Conservation (phyloP, 35 echinoderm and acorn worm species). For the Hemicentrotus pulcherrimus region DNA sequence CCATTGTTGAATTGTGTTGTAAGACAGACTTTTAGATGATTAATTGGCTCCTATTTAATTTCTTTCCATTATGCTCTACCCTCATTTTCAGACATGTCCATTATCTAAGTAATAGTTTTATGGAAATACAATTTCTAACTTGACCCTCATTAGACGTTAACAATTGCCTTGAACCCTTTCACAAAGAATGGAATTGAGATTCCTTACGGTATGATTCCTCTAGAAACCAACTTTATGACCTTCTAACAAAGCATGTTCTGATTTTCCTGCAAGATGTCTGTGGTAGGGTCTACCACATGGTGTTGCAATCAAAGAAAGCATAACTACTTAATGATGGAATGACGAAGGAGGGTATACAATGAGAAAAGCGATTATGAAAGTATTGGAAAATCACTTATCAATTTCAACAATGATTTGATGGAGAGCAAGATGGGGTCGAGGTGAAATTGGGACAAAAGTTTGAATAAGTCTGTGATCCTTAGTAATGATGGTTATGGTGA, state of each 20-base stretch:
- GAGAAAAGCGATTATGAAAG: neutral
- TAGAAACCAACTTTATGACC: neutral
- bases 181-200: neutral
- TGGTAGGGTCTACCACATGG: neutral
- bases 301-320: neutral
- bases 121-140: neutral
- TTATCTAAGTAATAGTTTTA: neutral
- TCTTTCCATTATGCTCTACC: neutral
- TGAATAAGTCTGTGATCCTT: neutral
- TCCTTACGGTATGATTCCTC: neutral
- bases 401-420: neutral
- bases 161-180: neutral
- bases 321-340: neutral
- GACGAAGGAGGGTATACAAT: neutral
- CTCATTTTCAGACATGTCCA: neutral
- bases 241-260: neutral
- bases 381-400: constrained; percentile 2
- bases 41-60: neutral
- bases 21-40: neutral
- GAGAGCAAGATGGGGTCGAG: neutral
- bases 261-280: neutral
- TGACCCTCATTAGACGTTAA: neutral
- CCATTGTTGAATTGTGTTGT: neutral
- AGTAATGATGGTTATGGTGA: neutral
- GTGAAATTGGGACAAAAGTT: neutral